phyloP scores from a whole-genome alignment of 2,113 vertebrate genomes.

The Toxotes jaculatrix region DNA sequence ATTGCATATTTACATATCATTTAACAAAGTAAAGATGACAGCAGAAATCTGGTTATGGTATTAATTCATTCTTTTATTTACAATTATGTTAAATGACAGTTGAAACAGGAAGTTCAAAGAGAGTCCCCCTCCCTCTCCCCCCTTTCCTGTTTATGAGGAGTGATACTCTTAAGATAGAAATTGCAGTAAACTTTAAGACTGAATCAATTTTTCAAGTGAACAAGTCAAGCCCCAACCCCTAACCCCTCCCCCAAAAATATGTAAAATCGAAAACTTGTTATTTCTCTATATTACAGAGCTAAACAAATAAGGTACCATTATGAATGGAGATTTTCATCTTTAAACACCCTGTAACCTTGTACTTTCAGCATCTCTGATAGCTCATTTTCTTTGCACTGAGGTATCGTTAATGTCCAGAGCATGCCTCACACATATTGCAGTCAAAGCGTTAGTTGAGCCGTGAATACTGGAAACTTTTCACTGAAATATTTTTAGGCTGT shows the following conservation, averaged over 20 bases:
- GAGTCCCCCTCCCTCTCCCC: slow-evolving; percentile 8
- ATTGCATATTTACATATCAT: not conserved
- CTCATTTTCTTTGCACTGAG: slow-evolving; percentile 46
- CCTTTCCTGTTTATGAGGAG: slow-evolving; percentile 64
- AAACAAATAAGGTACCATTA: slow-evolving; percentile 25
- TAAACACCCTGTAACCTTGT: not conserved
- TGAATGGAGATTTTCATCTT: slow-evolving; percentile 9
- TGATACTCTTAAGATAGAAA: not conserved
- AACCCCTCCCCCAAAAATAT: not conserved
- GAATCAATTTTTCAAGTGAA: slow-evolving; percentile 25
- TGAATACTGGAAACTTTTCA: slow-evolving; percentile 25
- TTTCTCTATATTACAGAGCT: slow-evolving; percentile 35
- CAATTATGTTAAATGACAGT: slow-evolving; percentile 55
- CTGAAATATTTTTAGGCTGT: slow-evolving; percentile 36
- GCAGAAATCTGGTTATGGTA: slow-evolving; percentile 11
- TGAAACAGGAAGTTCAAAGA: slow-evolving; percentile 72
- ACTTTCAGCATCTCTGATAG: not conserved
- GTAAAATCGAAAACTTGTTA: slow-evolving; percentile 33
- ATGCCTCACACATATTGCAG: slow-evolving; percentile 34
- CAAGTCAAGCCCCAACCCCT: slow-evolving; percentile 1
- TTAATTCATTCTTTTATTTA: slow-evolving; percentile 65
- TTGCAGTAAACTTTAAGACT: slow-evolving; percentile 35
- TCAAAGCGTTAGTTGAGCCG: slow-evolving; percentile 48
- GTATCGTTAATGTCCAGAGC: slow-evolving; percentile 27
- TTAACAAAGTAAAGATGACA: slow-evolving; percentile 30